Conservation (phyloP, 2,113 vertebrate genomes). For the Porphyrio hochstetteri region DNA sequence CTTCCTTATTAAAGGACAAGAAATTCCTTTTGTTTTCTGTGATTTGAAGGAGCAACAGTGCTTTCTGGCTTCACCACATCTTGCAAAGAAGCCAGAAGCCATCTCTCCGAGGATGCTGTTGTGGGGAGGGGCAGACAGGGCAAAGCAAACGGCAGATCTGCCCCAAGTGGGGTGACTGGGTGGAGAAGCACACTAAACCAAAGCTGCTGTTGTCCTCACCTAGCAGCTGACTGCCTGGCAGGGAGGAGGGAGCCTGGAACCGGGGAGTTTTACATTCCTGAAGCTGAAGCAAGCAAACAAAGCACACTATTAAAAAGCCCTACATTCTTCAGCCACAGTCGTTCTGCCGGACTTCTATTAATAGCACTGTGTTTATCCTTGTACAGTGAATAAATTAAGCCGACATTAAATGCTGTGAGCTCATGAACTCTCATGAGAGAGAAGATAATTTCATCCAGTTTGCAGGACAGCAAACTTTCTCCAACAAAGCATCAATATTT, state of each 20-base stretch:
- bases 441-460: not conserved
- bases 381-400: slow-evolving; percentile 26
- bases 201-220: slow-evolving; percentile 37
- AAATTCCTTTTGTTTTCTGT: fast-evolving
- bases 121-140: not conserved
- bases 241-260: not conserved
- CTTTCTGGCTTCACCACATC: not conserved
- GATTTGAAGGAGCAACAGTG: not conserved
- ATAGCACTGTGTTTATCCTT: slow-evolving; percentile 42
- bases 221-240: slow-evolving; percentile 22
- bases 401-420: slow-evolving; percentile 26
- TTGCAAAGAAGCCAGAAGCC: not conserved
- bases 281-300: slow-evolving; percentile 64
- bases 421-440: slow-evolving; percentile 23
- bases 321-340: slow-evolving; percentile 63
- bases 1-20: not conserved
- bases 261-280: slow-evolving; percentile 48
- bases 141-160: not conserved
- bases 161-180: fast-evolving
- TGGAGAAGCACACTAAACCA: not conserved
- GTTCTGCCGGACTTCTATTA: slow-evolving; percentile 40
- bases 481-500: not conserved
- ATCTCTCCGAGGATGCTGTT: not conserved
- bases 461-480: not conserved
- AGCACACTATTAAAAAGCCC: slow-evolving; percentile 42